Conservation (phyloP, 2,888 invertebrate species). For the Dicranocentrus wangi region DNA sequence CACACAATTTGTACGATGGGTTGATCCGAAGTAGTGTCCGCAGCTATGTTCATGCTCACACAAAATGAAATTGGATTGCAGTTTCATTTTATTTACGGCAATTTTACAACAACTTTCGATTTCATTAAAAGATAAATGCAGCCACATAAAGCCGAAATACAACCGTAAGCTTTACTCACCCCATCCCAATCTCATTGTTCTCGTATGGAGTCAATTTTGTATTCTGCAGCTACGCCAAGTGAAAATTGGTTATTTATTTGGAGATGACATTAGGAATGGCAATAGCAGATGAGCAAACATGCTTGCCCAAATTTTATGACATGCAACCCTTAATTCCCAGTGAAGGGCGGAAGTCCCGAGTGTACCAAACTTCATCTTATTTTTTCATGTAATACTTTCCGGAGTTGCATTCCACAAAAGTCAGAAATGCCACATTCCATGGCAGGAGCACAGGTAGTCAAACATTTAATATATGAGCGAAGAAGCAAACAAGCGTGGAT, state of each 20-base stretch:
- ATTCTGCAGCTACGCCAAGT: neutral
- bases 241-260: conserved; percentile 28
- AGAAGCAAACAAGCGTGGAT: neutral
- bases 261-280: neutral
- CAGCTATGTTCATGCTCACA: no score
- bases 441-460: neutral
- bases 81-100: conserved; percentile 8
- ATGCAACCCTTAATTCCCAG: conserved; percentile 22
- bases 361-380: neutral
- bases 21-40: no score
- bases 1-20: no score
- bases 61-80: conserved; percentile 23
- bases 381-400: conserved; percentile 12
- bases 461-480: neutral
- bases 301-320: conserved; percentile 18
- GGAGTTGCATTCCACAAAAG: conserved; percentile 14
- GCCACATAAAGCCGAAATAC: neutral
- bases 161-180: neutral
- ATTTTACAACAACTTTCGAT: conserved; percentile 34
- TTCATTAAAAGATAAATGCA: conserved; percentile 41
- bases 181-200: no score
- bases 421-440: conserved; percentile 4
- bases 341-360: conserved; percentile 10
- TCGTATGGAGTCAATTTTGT: neutral
- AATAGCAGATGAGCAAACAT: neutral